Base-by-base conservation (phyloP, 1,140 invertebrate species). In the Meloidogyne exigua region DNA sequence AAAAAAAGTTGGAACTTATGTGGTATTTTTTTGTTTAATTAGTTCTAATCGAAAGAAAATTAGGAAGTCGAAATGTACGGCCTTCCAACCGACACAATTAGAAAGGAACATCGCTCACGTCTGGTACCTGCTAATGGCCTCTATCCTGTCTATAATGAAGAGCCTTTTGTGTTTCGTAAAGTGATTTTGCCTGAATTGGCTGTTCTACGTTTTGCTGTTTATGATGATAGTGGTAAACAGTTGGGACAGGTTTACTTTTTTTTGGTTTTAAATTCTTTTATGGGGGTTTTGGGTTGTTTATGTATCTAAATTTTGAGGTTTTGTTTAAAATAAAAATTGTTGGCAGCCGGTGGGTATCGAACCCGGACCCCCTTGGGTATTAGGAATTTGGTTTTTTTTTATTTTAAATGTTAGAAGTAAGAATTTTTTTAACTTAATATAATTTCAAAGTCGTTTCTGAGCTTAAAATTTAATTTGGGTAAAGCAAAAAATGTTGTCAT, bases 21-120 rank as follows among this genome's bases (percentile, higher is more conserved):
- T 99, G 12, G 96, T 99, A 89, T 96, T 99, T 28, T 96, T 99
- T 89, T 99, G 99, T 97, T 99, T 98, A 2, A 1, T n/a, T 13
- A 1, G 2, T 28, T 57, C n/a, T n/a, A n/a, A n/a, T n/a, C n/a
- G n/a, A n/a, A n/a, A n/a, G n/a, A n/a, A 25, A 3, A 7, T 57
- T 57, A 57, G 49, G 49, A 57, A 57, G 49, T 57, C 0, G 49
- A 57, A 7, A 70, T 44, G 68, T 68, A 75, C 57, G 77, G 77
- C n/a, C 49, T 99, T 81, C 95, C 97, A 1, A 96, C 97, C 0
- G 97, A 99, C 89, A 99, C 96, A 32, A 99, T 99, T 82, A 90
- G 96, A 32, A 96, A 95, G 88, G 97, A 99, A 89, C 99, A 98
- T 88, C 91, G 95, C 21, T 99, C 97, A 0, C 90, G 94, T 81